A percentile compares a stretch with the other conserved stretches of the same genome.
Conservation (phyloP, 2,888 invertebrate genomes). For the Trachelus stipa region DNA sequence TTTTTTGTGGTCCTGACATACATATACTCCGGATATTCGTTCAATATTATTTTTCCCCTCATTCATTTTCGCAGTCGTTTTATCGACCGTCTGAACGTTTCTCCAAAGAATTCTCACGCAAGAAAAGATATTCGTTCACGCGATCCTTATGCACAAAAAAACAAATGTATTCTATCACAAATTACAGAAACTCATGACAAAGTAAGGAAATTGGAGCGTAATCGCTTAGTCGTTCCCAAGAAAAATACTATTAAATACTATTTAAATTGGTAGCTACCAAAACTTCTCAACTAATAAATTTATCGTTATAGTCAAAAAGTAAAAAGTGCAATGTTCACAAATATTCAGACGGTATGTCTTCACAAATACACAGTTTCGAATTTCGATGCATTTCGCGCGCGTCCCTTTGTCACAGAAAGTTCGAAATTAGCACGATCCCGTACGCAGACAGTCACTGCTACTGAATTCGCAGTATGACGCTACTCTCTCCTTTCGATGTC, state of each 20-base stretch:
- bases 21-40: neutral
- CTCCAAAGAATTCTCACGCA: neutral
- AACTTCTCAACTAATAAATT: neutral
- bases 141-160: neutral
- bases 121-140: neutral
- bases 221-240: neutral
- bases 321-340: neutral
- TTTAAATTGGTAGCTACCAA: neutral
- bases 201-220: neutral
- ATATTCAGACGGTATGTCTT: neutral
- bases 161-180: neutral
- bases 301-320: neutral
- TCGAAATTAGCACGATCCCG: neutral
- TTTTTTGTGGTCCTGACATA: neutral
- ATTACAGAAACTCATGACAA: neutral
- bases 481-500: conserved; percentile 25
- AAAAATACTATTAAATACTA: neutral
- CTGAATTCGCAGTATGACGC: neutral
- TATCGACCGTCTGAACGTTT: neutral
- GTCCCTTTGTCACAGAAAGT: neutral
- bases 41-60: neutral
- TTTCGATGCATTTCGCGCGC: neutral
- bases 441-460: neutral
- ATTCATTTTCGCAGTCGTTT: neutral
- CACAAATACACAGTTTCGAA: neutral